Evolutionary conservation across 2,797 vertebrate genomes (phyloP).

Genomic region (Acrocephalus scirpaceus): DNA sequence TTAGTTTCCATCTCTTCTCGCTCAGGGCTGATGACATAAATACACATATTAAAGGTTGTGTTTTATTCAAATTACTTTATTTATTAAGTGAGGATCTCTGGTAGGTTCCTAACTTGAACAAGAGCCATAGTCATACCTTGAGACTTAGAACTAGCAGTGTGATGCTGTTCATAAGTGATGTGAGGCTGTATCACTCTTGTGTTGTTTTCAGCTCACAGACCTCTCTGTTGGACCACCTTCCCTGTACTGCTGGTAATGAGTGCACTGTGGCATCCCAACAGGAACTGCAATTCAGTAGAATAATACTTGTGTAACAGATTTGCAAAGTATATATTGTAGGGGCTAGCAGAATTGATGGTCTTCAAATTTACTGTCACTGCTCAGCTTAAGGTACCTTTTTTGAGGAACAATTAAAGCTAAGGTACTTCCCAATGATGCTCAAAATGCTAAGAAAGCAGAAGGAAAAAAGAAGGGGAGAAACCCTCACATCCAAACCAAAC

Average conservation of each 20-base stretch:
- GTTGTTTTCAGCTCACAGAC: neutral
- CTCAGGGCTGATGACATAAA: neutral
- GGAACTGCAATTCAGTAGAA: neutral
- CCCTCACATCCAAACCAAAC: accelerated
- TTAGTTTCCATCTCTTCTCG: neutral
- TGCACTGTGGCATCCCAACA: neutral
- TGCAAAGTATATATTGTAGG: neutral
- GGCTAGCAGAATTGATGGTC: neutral
- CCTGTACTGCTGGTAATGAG: neutral
- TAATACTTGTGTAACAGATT: neutral
- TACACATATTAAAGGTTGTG: neutral
- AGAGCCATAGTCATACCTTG: neutral
- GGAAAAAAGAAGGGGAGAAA: neutral
- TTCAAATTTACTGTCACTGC: neutral
- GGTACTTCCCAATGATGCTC: neutral
- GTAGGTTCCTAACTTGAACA: neutral
- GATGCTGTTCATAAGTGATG: neutral
- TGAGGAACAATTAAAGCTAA: neutral
- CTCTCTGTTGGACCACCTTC: neutral
- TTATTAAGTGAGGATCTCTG: neutral
- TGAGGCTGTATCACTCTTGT: accelerated
- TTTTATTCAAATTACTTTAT: neutral
- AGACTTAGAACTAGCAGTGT: neutral
- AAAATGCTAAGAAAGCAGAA: neutral
- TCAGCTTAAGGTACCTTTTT: neutral